phyloP scores from a whole-genome alignment of 1,140 invertebrate species.

The Lethrus apterus region DNA sequence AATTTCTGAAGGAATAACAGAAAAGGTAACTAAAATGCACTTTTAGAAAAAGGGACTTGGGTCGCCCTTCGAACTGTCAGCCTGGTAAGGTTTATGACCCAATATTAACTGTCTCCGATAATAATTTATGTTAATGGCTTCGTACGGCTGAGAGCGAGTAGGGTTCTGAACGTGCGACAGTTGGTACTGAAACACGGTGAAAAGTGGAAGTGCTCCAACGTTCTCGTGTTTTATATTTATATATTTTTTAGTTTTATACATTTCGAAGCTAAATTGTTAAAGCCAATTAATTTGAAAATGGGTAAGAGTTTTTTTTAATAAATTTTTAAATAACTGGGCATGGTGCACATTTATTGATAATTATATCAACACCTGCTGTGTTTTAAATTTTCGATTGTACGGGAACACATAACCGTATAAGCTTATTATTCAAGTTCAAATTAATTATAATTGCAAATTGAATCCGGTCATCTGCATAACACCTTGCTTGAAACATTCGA shows the following conservation, averaged over 20 bases:
- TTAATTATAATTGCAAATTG: constrained; percentile 14
- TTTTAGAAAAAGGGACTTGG: constrained; percentile 8
- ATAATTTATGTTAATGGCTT: constrained; percentile 45
- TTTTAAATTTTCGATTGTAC: neutral
- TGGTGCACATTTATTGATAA: neutral
- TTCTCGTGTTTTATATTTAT: constrained; percentile 2
- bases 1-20: no score
- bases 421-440: constrained; percentile 4
- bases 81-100: constrained; percentile 39
- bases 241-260: neutral
- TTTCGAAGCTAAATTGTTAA: neutral
- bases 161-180: constrained; percentile 29
- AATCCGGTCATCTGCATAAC: constrained; percentile 14
- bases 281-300: neutral
- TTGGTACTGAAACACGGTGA: constrained; percentile 34
- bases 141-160: constrained; percentile 24
- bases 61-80: constrained; percentile 27
- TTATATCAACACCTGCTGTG: neutral
- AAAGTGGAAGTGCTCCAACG: constrained; percentile 29
- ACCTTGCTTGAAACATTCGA: no score
- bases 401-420: neutral
- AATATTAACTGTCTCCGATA: constrained; percentile 44
- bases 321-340: constrained; percentile 3
- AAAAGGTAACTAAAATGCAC: neutral
- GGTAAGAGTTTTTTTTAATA: neutral